These are phyloP conservation scores for Pygoscelis antarcticus DNA, from an alignment of 2,113 vertebrate genomes.

Conservation along the genomic window DNA sequence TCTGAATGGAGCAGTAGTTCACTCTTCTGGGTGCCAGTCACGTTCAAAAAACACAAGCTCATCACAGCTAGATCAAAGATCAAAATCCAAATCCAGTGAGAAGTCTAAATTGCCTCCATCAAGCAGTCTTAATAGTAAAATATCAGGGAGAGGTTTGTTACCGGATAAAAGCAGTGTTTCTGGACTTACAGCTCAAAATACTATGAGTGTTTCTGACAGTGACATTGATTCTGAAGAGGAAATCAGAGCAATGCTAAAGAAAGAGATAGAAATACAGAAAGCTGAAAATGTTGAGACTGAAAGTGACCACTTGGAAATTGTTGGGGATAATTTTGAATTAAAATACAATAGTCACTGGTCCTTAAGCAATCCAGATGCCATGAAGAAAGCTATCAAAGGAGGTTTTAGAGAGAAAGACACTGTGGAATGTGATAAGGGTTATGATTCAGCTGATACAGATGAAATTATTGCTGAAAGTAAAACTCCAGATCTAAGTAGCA, in stretches of 20 bases:
- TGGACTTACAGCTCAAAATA: not conserved
- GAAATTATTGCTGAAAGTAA: slow-evolving; percentile 84
- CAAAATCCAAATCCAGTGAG: not conserved
- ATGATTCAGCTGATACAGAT: slow-evolving; percentile 88
- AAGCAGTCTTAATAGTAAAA: not conserved
- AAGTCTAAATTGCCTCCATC: not conserved
- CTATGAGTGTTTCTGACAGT: slow-evolving; percentile 1
- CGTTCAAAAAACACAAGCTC: not conserved
- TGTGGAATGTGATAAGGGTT: slow-evolving; percentile 63
- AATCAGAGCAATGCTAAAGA: slow-evolving; percentile 67
- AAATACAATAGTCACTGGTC: slow-evolving; percentile 55
- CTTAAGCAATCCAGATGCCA: not conserved
- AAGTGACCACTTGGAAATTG: slow-evolving; percentile 82
- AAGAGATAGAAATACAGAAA: slow-evolving; percentile 50
- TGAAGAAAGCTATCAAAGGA: not conserved
- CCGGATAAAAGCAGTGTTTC: not conserved
- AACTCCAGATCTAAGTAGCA: not conserved
- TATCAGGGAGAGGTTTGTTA: not conserved
- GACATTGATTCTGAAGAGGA: slow-evolving; percentile 85
- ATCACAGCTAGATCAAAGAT: not conserved
- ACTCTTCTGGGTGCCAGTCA: not conserved
- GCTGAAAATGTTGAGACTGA: not conserved
- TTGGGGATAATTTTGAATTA: slow-evolving; percentile 79
- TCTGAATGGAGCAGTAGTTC: not conserved
- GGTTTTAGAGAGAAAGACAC: not conserved